Evolutionary conservation across 1,140 invertebrate genomes (phyloP).

Genomic region (Cataglyphis hispanica): DNA sequence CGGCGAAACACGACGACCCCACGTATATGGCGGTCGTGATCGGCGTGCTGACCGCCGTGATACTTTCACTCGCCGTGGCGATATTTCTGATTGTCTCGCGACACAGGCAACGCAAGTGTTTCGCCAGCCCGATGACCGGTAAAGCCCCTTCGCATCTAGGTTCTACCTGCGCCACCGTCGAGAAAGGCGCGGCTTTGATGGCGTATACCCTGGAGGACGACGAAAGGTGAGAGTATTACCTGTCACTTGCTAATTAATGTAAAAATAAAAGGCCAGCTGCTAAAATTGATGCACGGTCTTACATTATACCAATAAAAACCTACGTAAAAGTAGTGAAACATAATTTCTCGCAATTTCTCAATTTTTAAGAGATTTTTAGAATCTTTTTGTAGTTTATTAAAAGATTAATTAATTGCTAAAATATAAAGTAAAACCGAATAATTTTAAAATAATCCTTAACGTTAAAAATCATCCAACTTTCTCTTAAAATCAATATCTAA

Average conservation of each 20-base stretch:
- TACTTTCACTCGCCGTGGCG: conserved; percentile 90
- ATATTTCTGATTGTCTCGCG: conserved; percentile 93
- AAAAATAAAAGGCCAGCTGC: background rate
- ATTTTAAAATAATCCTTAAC: background rate
- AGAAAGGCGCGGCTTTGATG: conserved; percentile 85
- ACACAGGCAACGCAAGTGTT: conserved; percentile 92
- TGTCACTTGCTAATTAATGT: background rate
- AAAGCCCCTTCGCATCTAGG: conserved; percentile 87
- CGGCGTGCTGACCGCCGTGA: conserved; percentile 92
- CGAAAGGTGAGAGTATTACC: conserved; percentile 80
- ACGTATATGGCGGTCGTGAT: conserved; percentile 94
- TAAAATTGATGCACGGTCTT: background rate
- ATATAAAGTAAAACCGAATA: background rate
- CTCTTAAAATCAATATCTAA: background rate
- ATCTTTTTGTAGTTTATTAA: background rate
- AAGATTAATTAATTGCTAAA: background rate
- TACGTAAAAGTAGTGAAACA: too few relatives aligned
- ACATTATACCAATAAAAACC: background rate
- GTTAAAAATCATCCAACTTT: background rate
- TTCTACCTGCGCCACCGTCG: conserved; percentile 86
- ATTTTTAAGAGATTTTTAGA: background rate
- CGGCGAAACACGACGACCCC: conserved; percentile 90
- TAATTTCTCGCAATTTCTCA: background rate
- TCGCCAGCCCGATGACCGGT: conserved; percentile 90
- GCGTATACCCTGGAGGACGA: conserved; percentile 85